Evolutionary conservation across 2,888 invertebrate species (phyloP).

Genomic region (Troides oblongomaculatus): DNA sequence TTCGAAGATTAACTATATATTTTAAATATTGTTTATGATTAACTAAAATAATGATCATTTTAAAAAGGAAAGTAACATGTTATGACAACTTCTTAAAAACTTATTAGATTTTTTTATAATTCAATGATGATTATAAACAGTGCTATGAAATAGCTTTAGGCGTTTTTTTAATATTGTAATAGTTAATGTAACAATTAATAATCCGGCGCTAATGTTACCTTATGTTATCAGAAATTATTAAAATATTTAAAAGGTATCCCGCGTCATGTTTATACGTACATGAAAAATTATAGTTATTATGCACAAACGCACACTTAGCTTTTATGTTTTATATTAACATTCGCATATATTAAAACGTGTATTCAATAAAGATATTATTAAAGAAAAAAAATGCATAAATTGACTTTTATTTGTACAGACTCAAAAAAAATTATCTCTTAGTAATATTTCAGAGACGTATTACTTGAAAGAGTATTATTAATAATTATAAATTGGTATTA

Average conservation of each 20-base stretch:
- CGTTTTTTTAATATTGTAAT: constrained; percentile 25
- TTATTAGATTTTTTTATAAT: neutral
- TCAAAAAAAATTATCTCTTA: neutral
- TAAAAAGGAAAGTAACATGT: neutral
- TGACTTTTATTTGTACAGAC: constrained; percentile 14
- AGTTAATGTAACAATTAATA: constrained; percentile 33
- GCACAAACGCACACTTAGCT: constrained; percentile 33
- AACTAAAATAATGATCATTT: neutral
- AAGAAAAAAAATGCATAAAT: constrained; percentile 19
- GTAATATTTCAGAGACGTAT: neutral
- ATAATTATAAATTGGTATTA: neutral
- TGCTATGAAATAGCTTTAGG: constrained; percentile 28
- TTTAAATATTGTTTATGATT: constrained; percentile 7
- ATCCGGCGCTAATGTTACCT: constrained; percentile 78
- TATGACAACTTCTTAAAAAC: too few relatives aligned
- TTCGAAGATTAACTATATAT: neutral
- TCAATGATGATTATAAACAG: neutral
- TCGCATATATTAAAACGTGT: constrained; percentile 28
- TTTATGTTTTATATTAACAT: neutral
- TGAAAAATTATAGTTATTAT: constrained; percentile 29
- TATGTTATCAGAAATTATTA: constrained; percentile 45
- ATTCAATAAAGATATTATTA: constrained; percentile 26
- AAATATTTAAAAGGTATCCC: constrained; percentile 57
- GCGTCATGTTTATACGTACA: constrained; percentile 48
- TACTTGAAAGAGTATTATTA: neutral